Evolutionary conservation across 1,140 invertebrate genomes (phyloP), one percentile per base, ranked within the genome.

Genomic region (Globodera rostochiensis): DNA sequence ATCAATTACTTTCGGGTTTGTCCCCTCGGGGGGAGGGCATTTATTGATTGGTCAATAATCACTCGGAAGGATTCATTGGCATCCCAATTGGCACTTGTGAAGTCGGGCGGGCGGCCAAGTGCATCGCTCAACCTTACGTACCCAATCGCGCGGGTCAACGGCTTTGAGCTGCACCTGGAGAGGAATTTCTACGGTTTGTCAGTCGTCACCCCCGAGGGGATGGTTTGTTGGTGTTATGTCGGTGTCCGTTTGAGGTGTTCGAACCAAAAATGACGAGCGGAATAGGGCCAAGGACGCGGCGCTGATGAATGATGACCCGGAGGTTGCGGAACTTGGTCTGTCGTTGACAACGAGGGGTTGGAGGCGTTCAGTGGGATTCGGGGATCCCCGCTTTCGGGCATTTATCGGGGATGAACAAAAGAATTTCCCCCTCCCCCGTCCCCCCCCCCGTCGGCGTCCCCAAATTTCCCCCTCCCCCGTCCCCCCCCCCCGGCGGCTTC

Each of bases 161-260:
- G 87, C 7, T 83, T 83, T 46, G 76, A 89, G 46, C 25, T 88
- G 21, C 87, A 89, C 69, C 70, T 89, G 66, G 87, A 88, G 67
- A 57, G 87, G 13, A 88, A 87, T 76, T 86, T 88, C 47, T 88
- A 83, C 73, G 87, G 87, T 6, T 83, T 88, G 21, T 45, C 1
- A 19, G 49, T 85, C 13, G 49, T 85, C 13, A 1, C 45, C 45
- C 3, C 8, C 19, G 15, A 13, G 11, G 36, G 64, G 25, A 57
- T 19, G 36, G 57, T 11, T 74, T 15, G 60, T 74, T 15, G 60
- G 36, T 53, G 36, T 9, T 21, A 6, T 3, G 21, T n/a, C 36
- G 46, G n/a, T 6, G 50, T 57, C 46, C 9, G 4, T n/a, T 66
- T 76, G 50, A 57, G 50, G 36, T n/a, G 46, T 19, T 3, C 36